Conservation (phyloP, 1,140 invertebrate genomes). For the Zaprionus inermis region DNA sequence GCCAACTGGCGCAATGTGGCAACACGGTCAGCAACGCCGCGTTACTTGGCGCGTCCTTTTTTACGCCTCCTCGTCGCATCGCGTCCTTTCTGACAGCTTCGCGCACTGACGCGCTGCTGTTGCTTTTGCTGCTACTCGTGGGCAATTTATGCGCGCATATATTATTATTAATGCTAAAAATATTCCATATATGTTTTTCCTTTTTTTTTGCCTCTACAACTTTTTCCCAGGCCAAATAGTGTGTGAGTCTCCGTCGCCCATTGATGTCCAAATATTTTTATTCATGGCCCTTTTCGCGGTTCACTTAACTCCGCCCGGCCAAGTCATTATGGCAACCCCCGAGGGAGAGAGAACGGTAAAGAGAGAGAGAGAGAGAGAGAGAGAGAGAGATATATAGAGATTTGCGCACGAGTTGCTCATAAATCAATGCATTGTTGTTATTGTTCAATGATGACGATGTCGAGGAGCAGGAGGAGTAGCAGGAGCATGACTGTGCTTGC, state of each 20-base stretch:
- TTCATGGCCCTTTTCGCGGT: conserved; percentile 80
- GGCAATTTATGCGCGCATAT: conserved; percentile 64
- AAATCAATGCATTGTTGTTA: conserved; percentile 75
- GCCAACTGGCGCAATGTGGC: conserved; percentile 64
- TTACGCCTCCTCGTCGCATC: conserved; percentile 7
- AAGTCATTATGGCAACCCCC: conserved; percentile 72
- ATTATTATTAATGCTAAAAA: conserved; percentile 37
- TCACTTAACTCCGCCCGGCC: conserved; percentile 73
- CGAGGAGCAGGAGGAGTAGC: conserved; percentile 32
- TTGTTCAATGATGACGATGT: conserved; percentile 16
- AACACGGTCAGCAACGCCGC: conserved; percentile 2
- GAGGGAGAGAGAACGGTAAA: conserved; percentile 22
- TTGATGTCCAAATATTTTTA: conserved; percentile 82
- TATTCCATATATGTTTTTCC: conserved; percentile 21
- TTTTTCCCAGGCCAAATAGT: conserved; percentile 58
- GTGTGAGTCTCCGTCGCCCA: conserved; percentile 37
- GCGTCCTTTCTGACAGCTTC: conserved; percentile 75
- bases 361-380: conserved; percentile 28
- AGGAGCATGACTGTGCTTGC: conserved; percentile 35
- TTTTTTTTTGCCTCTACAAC: conserved; percentile 25
- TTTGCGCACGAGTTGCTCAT: conserved; percentile 73
- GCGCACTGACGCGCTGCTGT: conserved; percentile 67
- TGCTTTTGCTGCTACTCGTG: conserved; percentile 17
- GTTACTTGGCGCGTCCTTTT: conserved; percentile 32
- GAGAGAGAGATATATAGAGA: conserved; percentile 26